Evolutionary conservation across 2,113 vertebrate species (phyloP).

Genomic region (Grammomys dolichurus): DNA sequence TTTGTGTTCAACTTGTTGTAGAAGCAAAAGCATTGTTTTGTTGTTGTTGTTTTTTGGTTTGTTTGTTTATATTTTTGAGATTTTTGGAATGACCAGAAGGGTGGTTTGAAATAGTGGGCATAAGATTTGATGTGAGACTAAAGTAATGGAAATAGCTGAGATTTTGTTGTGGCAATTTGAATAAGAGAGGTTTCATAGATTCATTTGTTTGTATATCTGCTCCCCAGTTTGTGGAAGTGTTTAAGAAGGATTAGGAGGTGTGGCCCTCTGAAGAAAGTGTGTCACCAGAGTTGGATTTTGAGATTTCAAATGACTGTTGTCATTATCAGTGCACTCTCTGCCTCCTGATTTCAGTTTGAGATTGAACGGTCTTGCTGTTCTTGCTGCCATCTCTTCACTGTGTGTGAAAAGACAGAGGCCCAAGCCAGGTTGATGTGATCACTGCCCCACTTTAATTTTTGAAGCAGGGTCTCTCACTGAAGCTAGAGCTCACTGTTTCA

Average conservation of each 20-base stretch:
- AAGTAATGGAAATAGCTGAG: background rate
- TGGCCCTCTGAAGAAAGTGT: background rate
- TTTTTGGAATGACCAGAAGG: background rate
- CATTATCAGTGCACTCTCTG: accelerated
- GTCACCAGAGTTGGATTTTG: background rate
- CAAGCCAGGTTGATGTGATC: background rate
- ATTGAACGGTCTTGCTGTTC: too few species aligned
- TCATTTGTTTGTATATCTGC: background rate
- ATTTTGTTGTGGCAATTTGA: background rate
- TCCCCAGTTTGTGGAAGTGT: background rate
- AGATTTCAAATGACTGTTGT: background rate
- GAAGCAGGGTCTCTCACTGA: background rate
- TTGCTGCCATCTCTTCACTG: background rate
- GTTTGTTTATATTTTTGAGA: too few species aligned
- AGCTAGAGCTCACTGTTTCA: too few species aligned
- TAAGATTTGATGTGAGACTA: background rate
- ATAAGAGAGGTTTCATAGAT: background rate
- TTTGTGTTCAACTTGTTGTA: background rate
- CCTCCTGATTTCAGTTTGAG: background rate
- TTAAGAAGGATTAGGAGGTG: background rate
- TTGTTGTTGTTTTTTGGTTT: too few species aligned
- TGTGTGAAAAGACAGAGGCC: background rate
- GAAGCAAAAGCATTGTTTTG: background rate
- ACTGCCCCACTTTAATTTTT: background rate
- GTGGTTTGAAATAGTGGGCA: background rate